Percentiles rank a stretch among this genome's conserved stretches.
Evolutionary conservation across 2,797 vertebrate genomes (phyloP).

Genomic region (Acipenser ruthenus): DNA sequence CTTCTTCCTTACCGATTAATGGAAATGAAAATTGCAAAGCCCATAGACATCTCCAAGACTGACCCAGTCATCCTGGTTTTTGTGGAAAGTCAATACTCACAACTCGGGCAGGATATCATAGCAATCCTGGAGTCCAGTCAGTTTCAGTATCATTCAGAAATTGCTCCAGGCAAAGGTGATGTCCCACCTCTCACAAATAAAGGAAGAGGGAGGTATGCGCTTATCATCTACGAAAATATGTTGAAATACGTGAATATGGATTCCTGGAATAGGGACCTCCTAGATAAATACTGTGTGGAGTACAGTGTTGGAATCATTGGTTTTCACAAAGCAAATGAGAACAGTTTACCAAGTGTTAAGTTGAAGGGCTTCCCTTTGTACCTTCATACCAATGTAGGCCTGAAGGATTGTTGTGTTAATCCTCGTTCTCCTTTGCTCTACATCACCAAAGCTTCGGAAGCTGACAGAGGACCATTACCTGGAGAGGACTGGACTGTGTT

Average conservation of each 20-base stretch:
- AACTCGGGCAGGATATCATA: slow-evolving; percentile 89
- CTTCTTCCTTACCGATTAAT: slow-evolving; percentile 67
- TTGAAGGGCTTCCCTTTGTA: slow-evolving; percentile 77
- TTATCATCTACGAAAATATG: slow-evolving; percentile 92
- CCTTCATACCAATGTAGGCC: slow-evolving; percentile 81
- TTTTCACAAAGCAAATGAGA: slow-evolving; percentile 93
- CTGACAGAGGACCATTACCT: slow-evolving; percentile 76
- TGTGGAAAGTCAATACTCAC: slow-evolving; percentile 94
- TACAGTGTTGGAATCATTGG: slow-evolving; percentile 91
- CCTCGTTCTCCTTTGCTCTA: slow-evolving; percentile 79
- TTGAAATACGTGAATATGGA: slow-evolving; percentile 90
- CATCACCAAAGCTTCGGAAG: slow-evolving; percentile 69
- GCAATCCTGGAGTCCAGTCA: slow-evolving; percentile 87
- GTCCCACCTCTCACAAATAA: slow-evolving; percentile 84
- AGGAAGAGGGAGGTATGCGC: slow-evolving; percentile 76
- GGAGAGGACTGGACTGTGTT: slow-evolving; percentile 93
- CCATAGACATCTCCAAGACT: slow-evolving; percentile 75
- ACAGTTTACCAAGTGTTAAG: slow-evolving; percentile 69
- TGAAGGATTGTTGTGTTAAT: slow-evolving; percentile 82
- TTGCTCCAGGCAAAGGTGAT: slow-evolving; percentile 86
- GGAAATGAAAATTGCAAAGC: slow-evolving; percentile 73
- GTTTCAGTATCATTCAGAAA: slow-evolving; percentile 86
- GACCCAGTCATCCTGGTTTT: slow-evolving; percentile 79
- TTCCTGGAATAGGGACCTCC: slow-evolving; percentile 85
- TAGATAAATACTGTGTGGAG: slow-evolving; percentile 94